Conservation (phyloP, 2,113 vertebrate species). For the Nannospalax galili region DNA sequence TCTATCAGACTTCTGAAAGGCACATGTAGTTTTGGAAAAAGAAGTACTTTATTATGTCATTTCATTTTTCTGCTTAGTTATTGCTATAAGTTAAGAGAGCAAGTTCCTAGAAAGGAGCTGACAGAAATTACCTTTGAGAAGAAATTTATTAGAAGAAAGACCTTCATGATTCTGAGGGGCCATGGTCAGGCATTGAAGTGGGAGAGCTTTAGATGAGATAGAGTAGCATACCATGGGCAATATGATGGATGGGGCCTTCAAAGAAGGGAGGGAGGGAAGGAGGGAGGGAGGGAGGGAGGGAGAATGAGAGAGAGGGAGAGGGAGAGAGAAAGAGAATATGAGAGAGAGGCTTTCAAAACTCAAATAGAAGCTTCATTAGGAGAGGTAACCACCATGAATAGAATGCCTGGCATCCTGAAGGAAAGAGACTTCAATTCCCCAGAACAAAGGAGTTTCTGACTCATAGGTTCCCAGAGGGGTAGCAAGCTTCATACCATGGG, state of each 20-base stretch:
- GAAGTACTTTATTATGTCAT: background rate
- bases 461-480: background rate
- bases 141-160: background rate
- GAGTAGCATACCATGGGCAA: background rate
- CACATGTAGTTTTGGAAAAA: background rate
- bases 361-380: background rate
- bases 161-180: background rate
- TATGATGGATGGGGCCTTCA: background rate
- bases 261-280: background rate
- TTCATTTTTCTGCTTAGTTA: conserved; percentile 10
- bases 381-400: background rate
- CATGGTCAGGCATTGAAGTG: background rate
- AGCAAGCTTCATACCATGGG: background rate
- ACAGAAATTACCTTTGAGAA: background rate
- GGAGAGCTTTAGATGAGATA: background rate
- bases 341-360: background rate
- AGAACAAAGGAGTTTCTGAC: background rate
- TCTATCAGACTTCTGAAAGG: background rate
- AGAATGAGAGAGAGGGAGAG: too few relatives aligned
- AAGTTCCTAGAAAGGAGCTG: background rate
- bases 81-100: background rate
- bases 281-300: too few relatives aligned
- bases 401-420: background rate
- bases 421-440: background rate
- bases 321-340: background rate